Evolutionary conservation across 2,888 invertebrate genomes (phyloP), one percentile per base, ranked within the genome.

Genomic region (Lepetodrilus schrolli): DNA sequence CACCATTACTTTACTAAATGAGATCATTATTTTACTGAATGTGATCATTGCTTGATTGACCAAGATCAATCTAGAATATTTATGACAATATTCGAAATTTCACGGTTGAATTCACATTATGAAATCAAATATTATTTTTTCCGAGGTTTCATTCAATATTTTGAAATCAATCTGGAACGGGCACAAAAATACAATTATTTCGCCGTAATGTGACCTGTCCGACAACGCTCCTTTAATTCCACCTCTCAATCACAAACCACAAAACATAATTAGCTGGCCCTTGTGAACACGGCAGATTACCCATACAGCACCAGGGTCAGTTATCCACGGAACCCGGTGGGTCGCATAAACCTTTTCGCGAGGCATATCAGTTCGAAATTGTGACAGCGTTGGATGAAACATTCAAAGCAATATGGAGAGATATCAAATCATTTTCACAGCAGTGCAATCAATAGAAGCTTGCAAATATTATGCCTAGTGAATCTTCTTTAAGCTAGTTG

Each of bases 381-480:
- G 13, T 43, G 43, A 43, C 43, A 17, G 43, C 43, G 13, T 17
- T 13, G 43, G 17, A 43, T 13, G 43, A 43, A 43, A 43, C 43
- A 43, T 43, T 43, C 10, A 13, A 17, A 43, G 43, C 43, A 17
- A 43, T 43, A 43, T n/a, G n/a, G 17, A 43, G n/a, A 43, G 43
- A 43, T 43, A 43, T 43, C 43, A 43, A 43, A 43, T 43, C 43
- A 43, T 43, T 43, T 43, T 43, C 43, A 17, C 30, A 4, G 58
- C 58, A 58, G 17, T 23, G 17, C 26, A 34, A 58, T 58, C 58
- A 58, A 58, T 58, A 58, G 58, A 34, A 7, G 13, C 58, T 58
- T 58, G 10, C 23, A 58, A n/a, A 21, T 58, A 23, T 30, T 43
- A 43, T 43, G 43, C 13, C 43, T n/a, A n/a, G 58, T 34, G 34